Conservation (phyloP, 2,113 vertebrate species). For the Cololabis saira region DNA sequence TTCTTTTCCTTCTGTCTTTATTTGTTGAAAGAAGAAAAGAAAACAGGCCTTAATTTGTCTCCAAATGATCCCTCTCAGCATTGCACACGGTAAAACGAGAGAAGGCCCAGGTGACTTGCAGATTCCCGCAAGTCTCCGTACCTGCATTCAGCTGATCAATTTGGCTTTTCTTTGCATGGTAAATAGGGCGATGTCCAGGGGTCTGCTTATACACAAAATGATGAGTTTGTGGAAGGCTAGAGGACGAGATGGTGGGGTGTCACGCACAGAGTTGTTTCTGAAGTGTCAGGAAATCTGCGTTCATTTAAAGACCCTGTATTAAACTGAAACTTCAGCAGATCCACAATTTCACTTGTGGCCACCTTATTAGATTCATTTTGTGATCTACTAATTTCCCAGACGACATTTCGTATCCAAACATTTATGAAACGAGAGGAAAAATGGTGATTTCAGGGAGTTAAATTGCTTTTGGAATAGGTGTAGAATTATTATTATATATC, state of each 20-base stretch:
- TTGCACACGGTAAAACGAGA: too few relatives aligned
- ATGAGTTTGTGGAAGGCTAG: slow-evolving; percentile 17
- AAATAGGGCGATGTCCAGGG: slow-evolving; percentile 13
- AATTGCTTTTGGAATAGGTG: slow-evolving; percentile 42
- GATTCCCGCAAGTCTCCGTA: slow-evolving; percentile 20
- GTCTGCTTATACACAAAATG: slow-evolving; percentile 18
- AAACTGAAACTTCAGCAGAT: slow-evolving; percentile 4
- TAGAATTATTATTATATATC: not conserved
- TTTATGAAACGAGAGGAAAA: slow-evolving; percentile 8
- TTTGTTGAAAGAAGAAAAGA: slow-evolving; percentile 17
- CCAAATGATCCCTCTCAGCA: slow-evolving; percentile 7
- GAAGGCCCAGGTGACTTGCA: not conserved
- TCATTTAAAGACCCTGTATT: not conserved
- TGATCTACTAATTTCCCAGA: slow-evolving; percentile 18
- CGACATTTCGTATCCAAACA: slow-evolving; percentile 20
- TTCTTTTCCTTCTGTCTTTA: slow-evolving; percentile 7
- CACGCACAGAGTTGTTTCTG: not conserved
- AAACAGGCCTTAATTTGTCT: slow-evolving; percentile 37
- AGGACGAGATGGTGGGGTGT: not conserved
- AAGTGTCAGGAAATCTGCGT: slow-evolving; percentile 10
- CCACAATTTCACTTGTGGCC: slow-evolving; percentile 6
- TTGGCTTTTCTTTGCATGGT: slow-evolving; percentile 29
- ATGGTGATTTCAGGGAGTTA: slow-evolving; percentile 6
- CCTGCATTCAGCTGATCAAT: slow-evolving; percentile 53
- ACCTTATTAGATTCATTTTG: slow-evolving; percentile 1